These are phyloP conservation scores for Phalacrocorax brasilianus DNA, from an alignment of 2,113 vertebrate genomes.

Conservation along the genomic window DNA sequence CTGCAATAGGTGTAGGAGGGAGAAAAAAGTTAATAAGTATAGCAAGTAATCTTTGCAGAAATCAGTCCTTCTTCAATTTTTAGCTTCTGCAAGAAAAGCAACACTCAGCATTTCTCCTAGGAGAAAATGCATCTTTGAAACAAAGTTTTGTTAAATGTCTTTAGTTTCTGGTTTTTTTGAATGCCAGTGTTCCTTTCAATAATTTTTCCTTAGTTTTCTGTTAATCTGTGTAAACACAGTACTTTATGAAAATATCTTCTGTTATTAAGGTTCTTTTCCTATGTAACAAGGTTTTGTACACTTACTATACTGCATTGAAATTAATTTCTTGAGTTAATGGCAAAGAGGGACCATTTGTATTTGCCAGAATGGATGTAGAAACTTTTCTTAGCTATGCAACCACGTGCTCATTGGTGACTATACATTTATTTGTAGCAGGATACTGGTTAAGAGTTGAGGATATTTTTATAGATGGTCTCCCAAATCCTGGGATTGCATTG, in stretches of 20 bases:
- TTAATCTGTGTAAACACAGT: not conserved
- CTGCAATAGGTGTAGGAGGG: not conserved
- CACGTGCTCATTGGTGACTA: not conserved
- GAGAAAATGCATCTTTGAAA: not conserved
- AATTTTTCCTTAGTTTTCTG: no score
- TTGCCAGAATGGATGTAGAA: not conserved
- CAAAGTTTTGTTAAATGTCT: not conserved
- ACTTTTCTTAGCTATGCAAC: not conserved
- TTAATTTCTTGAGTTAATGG: not conserved
- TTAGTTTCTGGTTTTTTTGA: not conserved
- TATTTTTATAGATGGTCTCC: not conserved
- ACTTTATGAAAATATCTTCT: not conserved
- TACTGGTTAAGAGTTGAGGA: not conserved
- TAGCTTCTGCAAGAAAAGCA: not conserved
- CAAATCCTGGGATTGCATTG: not conserved
- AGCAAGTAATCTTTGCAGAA: not conserved
- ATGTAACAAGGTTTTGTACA: not conserved
- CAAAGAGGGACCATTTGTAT: not conserved
- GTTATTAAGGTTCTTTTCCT: not conserved
- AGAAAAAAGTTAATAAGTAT: not conserved
- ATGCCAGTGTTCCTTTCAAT: not conserved
- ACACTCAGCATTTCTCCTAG: not conserved
- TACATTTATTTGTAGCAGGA: not conserved
- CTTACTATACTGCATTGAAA: not conserved
- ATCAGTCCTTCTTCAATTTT: not conserved